phyloP scores from a whole-genome alignment of 2,888 invertebrate species.

The Crossocerus cetratus region DNA sequence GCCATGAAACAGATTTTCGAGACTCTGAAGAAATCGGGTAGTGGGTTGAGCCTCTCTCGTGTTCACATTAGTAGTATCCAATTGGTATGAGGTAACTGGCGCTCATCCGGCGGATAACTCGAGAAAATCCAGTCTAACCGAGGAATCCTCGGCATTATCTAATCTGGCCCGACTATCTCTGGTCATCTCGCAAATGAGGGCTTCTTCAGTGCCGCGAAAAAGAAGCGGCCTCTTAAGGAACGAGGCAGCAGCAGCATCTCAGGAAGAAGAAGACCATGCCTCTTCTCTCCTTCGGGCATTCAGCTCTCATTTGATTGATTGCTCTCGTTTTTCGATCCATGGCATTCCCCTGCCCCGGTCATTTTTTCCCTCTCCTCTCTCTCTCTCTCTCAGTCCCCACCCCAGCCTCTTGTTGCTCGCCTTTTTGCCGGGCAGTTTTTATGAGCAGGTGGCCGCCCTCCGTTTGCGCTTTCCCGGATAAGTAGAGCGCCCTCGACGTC shows the following conservation, averaged over 20 bases:
- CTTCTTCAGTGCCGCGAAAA: constrained; percentile 31
- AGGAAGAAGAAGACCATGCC: constrained; percentile 20
- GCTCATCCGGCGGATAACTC: not conserved
- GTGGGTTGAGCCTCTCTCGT: not conserved
- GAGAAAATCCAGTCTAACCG: constrained; percentile 1
- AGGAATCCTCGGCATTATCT: constrained; percentile 13
- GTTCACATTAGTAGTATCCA: not conserved
- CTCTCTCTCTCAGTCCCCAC: not conserved
- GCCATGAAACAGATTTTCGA: too few relatives aligned
- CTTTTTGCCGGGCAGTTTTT: not conserved
- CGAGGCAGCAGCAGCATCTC: constrained; percentile 14
- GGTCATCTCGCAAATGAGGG: constrained; percentile 35
- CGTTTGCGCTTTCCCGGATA: not conserved
- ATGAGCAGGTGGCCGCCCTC: not conserved
- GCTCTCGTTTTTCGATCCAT: constrained; percentile 13
- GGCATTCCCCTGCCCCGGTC: not conserved
- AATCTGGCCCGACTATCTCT: constrained; percentile 11
- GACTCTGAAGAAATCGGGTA: too few relatives aligned
- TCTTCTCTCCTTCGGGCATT: constrained; percentile 18
- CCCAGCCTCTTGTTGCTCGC: not conserved
- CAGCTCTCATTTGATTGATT: constrained; percentile 42
- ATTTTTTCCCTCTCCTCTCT: constrained; percentile 20
- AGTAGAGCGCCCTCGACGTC: constrained; percentile 6
- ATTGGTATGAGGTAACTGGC: not conserved
- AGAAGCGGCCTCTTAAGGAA: constrained; percentile 31